Percentiles rank a stretch among this genome's conserved stretches.
Evolutionary conservation across 2,888 invertebrate genomes (phyloP).

Genomic region (Polydrusus pterygomalis): DNA sequence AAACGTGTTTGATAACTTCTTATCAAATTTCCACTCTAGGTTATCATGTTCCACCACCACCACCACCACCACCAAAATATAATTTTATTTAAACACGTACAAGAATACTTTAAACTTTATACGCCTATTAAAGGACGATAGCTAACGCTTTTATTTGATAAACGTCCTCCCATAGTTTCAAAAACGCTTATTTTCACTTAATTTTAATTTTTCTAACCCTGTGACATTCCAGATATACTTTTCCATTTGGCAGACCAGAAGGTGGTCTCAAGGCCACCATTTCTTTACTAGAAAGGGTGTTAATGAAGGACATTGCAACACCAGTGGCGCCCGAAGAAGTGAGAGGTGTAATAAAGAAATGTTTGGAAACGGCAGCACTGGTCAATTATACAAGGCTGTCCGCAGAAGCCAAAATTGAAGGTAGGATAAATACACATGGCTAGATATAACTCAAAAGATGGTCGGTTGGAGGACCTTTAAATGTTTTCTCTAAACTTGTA

Average conservation of each 20-base stretch:
- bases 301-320: constrained; percentile 99
- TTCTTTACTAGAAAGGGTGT: constrained; percentile 94
- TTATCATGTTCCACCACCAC: too few species aligned
- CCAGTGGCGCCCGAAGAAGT: constrained; percentile 98
- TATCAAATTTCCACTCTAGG: too few species aligned
- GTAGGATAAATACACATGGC: constrained; percentile 72
- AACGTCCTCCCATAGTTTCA: too few species aligned
- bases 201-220: constrained; percentile 21
- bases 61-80: too few species aligned
- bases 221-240: constrained; percentile 84
- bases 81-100: too few species aligned
- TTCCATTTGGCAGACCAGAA: constrained; percentile 99
- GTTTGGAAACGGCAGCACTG: constrained; percentile 97
- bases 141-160: constrained; percentile 9
- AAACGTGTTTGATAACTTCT: too few species aligned
- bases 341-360: constrained; percentile 95
- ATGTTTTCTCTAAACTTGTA: background rate
- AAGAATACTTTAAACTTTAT: too few species aligned
- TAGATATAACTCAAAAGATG: constrained; percentile 6
- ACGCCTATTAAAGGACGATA: too few species aligned
- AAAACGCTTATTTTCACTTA: background rate
- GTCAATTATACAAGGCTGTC: constrained; percentile 98
- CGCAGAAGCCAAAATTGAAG: constrained; percentile 98
- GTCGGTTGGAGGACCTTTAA: background rate
- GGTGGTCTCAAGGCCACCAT: constrained; percentile 98